Conservation (phyloP, 2,113 vertebrate species). For the Tautogolabrus adspersus region DNA sequence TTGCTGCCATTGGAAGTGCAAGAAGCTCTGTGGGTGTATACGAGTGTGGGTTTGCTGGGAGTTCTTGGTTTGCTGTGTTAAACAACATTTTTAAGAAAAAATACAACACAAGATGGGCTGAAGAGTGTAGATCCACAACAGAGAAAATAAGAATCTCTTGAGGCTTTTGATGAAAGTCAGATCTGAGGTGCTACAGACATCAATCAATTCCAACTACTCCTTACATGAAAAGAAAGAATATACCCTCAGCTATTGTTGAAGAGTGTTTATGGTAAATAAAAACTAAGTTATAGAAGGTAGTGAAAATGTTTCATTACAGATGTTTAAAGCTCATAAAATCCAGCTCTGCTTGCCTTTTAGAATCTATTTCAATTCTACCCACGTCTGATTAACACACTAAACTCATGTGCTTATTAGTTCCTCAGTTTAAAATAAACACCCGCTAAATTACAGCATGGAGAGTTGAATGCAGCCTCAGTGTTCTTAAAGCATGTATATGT, state of each 20-base stretch:
- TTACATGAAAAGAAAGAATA: neutral
- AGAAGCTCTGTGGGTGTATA: conserved; percentile 81
- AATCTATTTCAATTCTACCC: neutral
- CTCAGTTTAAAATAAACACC: neutral
- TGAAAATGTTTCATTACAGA: neutral
- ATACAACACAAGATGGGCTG: conserved; percentile 62
- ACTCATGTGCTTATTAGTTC: no score
- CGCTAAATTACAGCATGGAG: conserved; percentile 23
- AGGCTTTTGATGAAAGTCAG: conserved; percentile 26
- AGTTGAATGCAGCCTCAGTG: conserved; percentile 14
- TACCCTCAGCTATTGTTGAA: neutral
- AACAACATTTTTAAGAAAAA: conserved; percentile 41
- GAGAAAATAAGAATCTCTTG: conserved; percentile 20
- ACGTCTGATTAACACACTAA: conserved; percentile 22
- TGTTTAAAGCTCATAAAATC: neutral
- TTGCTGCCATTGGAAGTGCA: conserved; percentile 72
- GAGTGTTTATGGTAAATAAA: no score
- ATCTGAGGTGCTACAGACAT: neutral
- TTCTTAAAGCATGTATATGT: conserved; percentile 47
- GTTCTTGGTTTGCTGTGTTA: conserved; percentile 34
- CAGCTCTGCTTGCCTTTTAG: neutral
- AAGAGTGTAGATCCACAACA: conserved; percentile 51
- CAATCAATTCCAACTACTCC: neutral
- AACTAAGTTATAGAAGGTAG: neutral
- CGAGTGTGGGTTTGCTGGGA: conserved; percentile 62